phyloP scores from a whole-genome alignment of 2,888 invertebrate species.

The Acanthosepion lycidas region DNA sequence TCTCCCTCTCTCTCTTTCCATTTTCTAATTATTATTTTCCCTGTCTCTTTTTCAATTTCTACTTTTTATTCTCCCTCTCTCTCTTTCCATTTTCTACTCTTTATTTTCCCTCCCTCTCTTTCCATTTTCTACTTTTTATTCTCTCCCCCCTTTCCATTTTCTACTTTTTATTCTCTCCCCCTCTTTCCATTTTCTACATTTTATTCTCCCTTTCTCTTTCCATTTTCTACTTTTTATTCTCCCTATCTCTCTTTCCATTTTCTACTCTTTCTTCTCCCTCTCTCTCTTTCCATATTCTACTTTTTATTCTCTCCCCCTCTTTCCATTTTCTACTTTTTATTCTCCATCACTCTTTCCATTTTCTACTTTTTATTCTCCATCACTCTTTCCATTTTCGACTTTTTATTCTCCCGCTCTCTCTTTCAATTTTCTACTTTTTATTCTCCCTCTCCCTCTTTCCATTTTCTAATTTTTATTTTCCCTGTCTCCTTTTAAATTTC shows the following conservation, averaged over 20 bases:
- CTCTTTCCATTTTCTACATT: neutral
- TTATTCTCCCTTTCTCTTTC: too few species aligned
- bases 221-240: neutral
- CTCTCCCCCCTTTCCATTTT: too few species aligned
- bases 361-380: too few species aligned
- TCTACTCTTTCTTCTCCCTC: too few species aligned
- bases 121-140: too few species aligned
- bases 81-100: neutral
- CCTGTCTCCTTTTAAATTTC: too few species aligned
- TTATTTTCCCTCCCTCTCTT: neutral
- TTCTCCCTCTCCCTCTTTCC: neutral
- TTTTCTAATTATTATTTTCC: too few species aligned
- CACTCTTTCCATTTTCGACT: too few species aligned
- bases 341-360: neutral
- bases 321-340: neutral
- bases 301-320: neutral
- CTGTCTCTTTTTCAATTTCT: neutral
- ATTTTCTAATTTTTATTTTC: too few species aligned
- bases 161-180: neutral
- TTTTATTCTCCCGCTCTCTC: neutral
- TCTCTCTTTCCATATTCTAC: too few species aligned
- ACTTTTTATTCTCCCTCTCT: neutral
- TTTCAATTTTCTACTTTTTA: neutral
- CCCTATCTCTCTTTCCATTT: neutral
- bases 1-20: too few species aligned